Base-by-base conservation (phyloP, 2,888 invertebrate species). In the Brenthis daphne region DNA sequence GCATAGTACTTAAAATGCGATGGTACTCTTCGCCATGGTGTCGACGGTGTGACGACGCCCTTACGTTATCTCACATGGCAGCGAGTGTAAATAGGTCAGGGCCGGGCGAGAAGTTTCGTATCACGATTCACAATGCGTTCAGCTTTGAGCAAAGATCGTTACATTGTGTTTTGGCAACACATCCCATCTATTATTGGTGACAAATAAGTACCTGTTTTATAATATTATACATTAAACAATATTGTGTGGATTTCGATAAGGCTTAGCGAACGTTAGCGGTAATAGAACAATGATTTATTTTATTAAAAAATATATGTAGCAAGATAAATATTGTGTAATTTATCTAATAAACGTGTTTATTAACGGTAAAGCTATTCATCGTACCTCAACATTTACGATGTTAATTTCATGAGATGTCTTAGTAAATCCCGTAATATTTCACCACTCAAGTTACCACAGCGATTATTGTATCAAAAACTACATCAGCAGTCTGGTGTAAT, bases 11-110 rank as follows among this genome's bases (percentile, higher is more conserved):
- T 43, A 11, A 37, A 37, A 43, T 43, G 37, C 37, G 37, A 11
- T 43, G 8, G 37, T 8, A 43, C 8, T 1, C 11, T 43, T 16
- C 29, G 43, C 51, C n/a, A 24, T 1, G 14, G 1, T 16, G 47
- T 43, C 48, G 11, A 11, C 47, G 13, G 29, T 60, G 60, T 47
- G 37, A 2, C 1, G 37, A 43, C 37, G 24, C 29, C 20, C 6
- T n/a, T 0, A 48, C 53, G 47, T 54, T 66, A 53, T 48, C 53
- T 58, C 58, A 51, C 57, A 53, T 48, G 60, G 53, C 48, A 54
- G 54, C 14, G 53, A 1, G 51, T 61, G 60, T 61, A 60, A 66
- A 20, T 48, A 48, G 66, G 66, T 66, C 66, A 66, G 66, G 66
- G 66, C 53, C 60, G 58, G 16, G 50, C 11, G n/a, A 65, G 16